A percentile compares a stretch with the other conserved stretches of the same genome.
These are phyloP conservation scores for Brenthis ino DNA, from an alignment of 2,888 invertebrate species.

Conservation along the genomic window DNA sequence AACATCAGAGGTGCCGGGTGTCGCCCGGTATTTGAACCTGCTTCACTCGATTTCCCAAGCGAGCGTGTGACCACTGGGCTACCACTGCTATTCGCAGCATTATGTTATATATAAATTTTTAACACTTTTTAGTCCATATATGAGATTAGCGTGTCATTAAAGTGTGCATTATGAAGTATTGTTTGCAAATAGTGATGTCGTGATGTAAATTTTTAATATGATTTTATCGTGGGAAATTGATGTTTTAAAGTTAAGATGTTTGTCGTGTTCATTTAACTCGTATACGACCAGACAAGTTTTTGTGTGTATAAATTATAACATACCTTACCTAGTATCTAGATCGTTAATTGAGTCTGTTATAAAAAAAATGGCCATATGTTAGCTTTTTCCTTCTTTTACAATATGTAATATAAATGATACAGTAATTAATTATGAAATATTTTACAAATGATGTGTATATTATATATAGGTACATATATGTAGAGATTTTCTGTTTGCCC, in stretches of 20 bases:
- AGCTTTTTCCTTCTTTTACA: not conserved
- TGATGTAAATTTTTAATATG: constrained; percentile 11
- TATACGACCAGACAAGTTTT: constrained; percentile 5
- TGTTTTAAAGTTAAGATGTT: not conserved
- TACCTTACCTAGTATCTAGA: not conserved
- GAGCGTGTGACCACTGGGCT: too few species aligned
- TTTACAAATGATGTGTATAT: not conserved
- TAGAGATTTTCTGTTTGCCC: too few species aligned
- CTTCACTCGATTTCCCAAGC: too few species aligned
- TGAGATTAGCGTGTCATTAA: not conserved
- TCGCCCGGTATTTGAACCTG: too few species aligned
- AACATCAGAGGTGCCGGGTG: too few species aligned
- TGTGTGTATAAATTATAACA: not conserved
- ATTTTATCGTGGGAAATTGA: constrained; percentile 3
- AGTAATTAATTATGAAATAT: too few species aligned
- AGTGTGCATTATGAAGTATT: not conserved
- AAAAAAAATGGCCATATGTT: not conserved
- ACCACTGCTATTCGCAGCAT: too few species aligned
- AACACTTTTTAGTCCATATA: not conserved
- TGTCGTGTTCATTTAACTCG: not conserved
- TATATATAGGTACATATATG: too few species aligned
- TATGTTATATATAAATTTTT: too few species aligned
- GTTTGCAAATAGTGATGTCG: constrained; percentile 1
- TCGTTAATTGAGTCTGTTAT: not conserved
- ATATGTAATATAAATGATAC: too few species aligned